These are phyloP conservation scores for Ormyrus thymus DNA, from an alignment of 2,888 invertebrate genomes.

Conservation along the genomic window DNA sequence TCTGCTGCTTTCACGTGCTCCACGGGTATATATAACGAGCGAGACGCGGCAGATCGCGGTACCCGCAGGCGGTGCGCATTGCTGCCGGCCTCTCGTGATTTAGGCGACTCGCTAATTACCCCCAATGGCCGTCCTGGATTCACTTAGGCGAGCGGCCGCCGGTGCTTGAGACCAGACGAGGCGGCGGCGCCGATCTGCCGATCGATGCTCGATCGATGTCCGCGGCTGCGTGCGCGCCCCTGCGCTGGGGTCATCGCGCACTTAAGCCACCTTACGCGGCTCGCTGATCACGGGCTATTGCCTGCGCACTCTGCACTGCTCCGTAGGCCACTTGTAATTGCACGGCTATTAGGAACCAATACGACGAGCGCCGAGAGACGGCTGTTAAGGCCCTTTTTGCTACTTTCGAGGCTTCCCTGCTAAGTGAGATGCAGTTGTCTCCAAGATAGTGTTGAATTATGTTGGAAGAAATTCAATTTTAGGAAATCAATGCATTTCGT, in stretches of 20 bases:
- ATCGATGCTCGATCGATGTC: constrained; percentile 33
- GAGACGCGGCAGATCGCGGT: constrained; percentile 61
- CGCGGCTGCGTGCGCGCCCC: not conserved
- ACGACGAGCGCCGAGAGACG: not conserved
- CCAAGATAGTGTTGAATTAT: too few relatives aligned
- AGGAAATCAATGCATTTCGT: too few relatives aligned
- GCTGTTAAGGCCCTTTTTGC: not conserved
- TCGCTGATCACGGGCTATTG: constrained; percentile 39
- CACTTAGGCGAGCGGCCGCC: constrained; percentile 59
- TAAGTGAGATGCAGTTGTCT: too few relatives aligned
- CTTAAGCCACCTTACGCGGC: constrained; percentile 26
- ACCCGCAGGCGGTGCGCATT: constrained; percentile 62
- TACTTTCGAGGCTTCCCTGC: too few relatives aligned
- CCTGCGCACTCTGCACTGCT: not conserved
- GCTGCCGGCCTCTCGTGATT: constrained; percentile 62
- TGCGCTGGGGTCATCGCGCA: not conserved
- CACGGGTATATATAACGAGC: constrained; percentile 19
- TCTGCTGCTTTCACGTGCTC: constrained; percentile 1
- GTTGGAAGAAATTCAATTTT: too few relatives aligned
- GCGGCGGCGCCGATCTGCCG: not conserved
- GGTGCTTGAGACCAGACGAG: constrained; percentile 5
- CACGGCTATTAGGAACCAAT: constrained; percentile 27
- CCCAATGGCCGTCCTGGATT: constrained; percentile 66
- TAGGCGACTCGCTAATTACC: constrained; percentile 71
- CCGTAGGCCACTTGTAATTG: constrained; percentile 39